phyloP scores from a whole-genome alignment of 2,888 invertebrate genomes.

The Odontomyia ornata region DNA sequence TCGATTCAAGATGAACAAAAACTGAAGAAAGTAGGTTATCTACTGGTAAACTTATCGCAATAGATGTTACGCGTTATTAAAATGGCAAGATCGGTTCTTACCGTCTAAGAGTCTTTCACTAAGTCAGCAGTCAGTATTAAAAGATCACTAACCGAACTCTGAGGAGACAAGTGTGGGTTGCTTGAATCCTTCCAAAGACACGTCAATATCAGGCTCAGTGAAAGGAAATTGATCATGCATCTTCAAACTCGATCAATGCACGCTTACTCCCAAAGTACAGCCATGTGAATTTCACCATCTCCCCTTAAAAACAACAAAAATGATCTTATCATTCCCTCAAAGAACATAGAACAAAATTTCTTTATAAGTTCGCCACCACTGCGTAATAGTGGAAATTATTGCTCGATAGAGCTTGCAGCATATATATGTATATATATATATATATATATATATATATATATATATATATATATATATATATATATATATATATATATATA shows the following conservation, averaged over 20 bases:
- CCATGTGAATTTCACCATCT: neutral
- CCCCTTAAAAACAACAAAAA: too few species aligned
- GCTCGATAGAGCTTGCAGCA: too few species aligned
- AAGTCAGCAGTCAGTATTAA: neutral
- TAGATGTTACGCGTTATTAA: constrained; percentile 17
- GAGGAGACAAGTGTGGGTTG: neutral
- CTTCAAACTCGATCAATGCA: constrained; percentile 15
- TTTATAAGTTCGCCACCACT: too few species aligned
- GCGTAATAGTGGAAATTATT: too few species aligned
- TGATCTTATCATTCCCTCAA: too few species aligned
- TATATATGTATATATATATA: too few species aligned
- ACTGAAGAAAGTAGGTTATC: constrained; percentile 43
- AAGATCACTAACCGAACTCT: neutral
- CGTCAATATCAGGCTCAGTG: neutral
- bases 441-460: too few species aligned
- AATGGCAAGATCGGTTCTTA: neutral
- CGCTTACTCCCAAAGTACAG: neutral
- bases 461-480: too few species aligned
- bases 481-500: too few species aligned
- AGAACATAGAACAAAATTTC: too few species aligned
- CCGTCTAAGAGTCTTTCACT: neutral
- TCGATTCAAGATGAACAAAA: constrained; percentile 21
- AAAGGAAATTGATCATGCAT: neutral
- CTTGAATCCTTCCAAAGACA: neutral
- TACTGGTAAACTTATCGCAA: neutral